Percentiles rank a stretch among this genome's conserved stretches.
Evolutionary conservation across 2,888 invertebrate genomes (phyloP).

Genomic region (Volucella bombylans): DNA sequence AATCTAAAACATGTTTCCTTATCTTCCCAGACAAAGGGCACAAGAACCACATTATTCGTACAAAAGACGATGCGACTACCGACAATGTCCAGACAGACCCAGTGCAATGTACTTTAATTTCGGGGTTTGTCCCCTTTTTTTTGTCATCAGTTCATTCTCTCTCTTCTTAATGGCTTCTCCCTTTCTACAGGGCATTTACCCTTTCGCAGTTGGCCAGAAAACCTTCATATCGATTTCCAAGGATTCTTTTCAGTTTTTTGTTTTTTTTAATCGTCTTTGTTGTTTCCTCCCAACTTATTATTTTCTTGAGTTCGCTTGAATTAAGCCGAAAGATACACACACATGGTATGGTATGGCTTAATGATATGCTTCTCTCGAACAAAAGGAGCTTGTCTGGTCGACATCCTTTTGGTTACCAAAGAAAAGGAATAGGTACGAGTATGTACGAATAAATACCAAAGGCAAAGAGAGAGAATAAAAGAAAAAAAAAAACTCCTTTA

Average conservation of each 20-base stretch:
- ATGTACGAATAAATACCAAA: background rate
- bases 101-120: slow-evolving; percentile 63
- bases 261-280: background rate
- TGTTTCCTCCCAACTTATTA: slow-evolving; percentile 31
- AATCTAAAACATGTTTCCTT: slow-evolving; percentile 55
- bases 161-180: background rate
- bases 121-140: slow-evolving; percentile 31
- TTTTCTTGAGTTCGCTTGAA: slow-evolving; percentile 44
- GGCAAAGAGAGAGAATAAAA: slow-evolving; percentile 13
- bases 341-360: slow-evolving; percentile 41
- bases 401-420: slow-evolving; percentile 37
- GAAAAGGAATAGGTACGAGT: background rate
- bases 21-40: slow-evolving; percentile 55
- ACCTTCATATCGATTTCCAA: slow-evolving; percentile 62
- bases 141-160: background rate
- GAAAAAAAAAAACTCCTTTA: background rate
- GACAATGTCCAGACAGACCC: slow-evolving; percentile 25
- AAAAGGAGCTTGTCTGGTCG: slow-evolving; percentile 56
- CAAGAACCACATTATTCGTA: slow-evolving; percentile 17
- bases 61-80: slow-evolving; percentile 2
- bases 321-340: slow-evolving; percentile 59
- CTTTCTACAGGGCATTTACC: slow-evolving; percentile 65
- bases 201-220: slow-evolving; percentile 38
- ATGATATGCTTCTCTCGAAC: slow-evolving; percentile 51
- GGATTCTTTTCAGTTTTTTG: slow-evolving; percentile 19